Conservation (phyloP, 1,140 invertebrate genomes). For the Tyrophagus putrescentiae region DNA sequence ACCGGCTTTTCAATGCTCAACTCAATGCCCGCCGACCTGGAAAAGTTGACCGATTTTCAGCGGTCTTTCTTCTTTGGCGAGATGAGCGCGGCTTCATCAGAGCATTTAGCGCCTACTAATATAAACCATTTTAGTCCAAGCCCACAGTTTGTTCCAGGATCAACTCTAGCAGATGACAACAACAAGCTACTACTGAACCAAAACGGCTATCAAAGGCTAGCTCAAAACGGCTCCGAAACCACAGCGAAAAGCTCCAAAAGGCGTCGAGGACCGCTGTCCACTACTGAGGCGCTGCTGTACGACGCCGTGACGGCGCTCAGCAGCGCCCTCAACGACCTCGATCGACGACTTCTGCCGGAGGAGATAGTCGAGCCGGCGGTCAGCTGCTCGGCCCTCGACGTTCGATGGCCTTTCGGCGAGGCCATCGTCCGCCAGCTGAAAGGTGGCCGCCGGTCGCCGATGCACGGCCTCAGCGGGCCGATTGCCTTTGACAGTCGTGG, state of each 20-base stretch:
- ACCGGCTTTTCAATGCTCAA: slow-evolving; percentile 25
- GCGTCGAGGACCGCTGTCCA: too few relatives aligned
- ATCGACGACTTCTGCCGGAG: slow-evolving; percentile 20
- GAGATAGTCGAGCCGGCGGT: slow-evolving; percentile 38
- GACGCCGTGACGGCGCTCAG: slow-evolving; percentile 35
- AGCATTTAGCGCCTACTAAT: too few relatives aligned
- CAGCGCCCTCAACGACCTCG: slow-evolving; percentile 32
- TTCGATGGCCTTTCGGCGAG: slow-evolving; percentile 86
- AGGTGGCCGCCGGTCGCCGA: slow-evolving; percentile 80
- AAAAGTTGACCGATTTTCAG: too few relatives aligned
- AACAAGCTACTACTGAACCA: too few relatives aligned
- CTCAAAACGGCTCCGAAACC: too few relatives aligned
- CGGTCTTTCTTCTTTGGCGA: too few relatives aligned
- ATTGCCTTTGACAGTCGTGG: slow-evolving; percentile 87
- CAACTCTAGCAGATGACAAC: too few relatives aligned
- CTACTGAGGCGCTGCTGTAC: slow-evolving; percentile 35
- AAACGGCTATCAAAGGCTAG: too few relatives aligned
- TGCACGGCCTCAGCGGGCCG: slow-evolving; percentile 71
- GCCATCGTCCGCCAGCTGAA: slow-evolving; percentile 86
- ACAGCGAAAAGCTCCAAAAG: too few relatives aligned
- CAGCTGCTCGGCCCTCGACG: slow-evolving; percentile 71
- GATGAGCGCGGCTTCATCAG: too few relatives aligned
- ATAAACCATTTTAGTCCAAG: too few relatives aligned
- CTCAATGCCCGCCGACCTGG: slow-evolving; percentile 50
- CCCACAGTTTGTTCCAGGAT: too few relatives aligned